A percentile compares a stretch with the other conserved stretches of the same genome.
phyloP scores from a whole-genome alignment of 2,888 invertebrate species.

The Taphrorychus bicolor region DNA sequence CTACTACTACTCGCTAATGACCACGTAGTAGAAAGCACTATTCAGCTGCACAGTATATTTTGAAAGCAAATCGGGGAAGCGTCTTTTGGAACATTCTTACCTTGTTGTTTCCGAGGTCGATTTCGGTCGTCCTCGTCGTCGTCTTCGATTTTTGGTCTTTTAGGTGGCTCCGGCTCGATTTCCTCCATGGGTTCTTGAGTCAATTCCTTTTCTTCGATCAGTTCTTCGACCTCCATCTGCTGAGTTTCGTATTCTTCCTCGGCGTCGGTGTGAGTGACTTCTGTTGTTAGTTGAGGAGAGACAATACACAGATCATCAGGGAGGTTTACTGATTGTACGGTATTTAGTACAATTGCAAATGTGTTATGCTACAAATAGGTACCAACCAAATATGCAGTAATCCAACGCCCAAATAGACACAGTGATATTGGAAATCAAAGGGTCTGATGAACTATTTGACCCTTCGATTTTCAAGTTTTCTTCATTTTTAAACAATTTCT shows the following conservation, averaged over 20 bases:
- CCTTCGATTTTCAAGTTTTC: no score
- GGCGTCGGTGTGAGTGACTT: slow-evolving; percentile 59
- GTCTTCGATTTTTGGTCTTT: slow-evolving; percentile 53
- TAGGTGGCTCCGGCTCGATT: slow-evolving; percentile 47
- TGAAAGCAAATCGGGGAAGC: no score
- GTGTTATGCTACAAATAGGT: not conserved
- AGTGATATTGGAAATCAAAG: no score
- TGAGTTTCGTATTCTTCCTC: slow-evolving; percentile 56
- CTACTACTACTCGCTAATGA: not conserved
- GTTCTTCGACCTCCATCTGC: slow-evolving; percentile 60
- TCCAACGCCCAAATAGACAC: no score
- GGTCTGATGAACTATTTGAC: no score
- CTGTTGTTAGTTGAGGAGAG: slow-evolving; percentile 44
- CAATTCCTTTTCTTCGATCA: slow-evolving; percentile 49
- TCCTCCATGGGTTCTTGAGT: slow-evolving; percentile 50
- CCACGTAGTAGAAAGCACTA: no score
- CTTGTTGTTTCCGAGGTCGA: slow-evolving; percentile 45
- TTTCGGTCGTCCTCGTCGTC: slow-evolving; percentile 46
- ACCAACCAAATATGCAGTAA: no score
- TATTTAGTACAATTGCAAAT: not conserved
- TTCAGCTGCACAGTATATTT: not conserved
- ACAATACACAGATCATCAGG: not conserved
- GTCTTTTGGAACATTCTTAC: slow-evolving; percentile 38
- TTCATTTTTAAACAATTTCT: no score
- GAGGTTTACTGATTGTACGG: not conserved